Evolutionary conservation across 1,140 invertebrate species (phyloP).

Genomic region (Lordiphosa clarofinis): DNA sequence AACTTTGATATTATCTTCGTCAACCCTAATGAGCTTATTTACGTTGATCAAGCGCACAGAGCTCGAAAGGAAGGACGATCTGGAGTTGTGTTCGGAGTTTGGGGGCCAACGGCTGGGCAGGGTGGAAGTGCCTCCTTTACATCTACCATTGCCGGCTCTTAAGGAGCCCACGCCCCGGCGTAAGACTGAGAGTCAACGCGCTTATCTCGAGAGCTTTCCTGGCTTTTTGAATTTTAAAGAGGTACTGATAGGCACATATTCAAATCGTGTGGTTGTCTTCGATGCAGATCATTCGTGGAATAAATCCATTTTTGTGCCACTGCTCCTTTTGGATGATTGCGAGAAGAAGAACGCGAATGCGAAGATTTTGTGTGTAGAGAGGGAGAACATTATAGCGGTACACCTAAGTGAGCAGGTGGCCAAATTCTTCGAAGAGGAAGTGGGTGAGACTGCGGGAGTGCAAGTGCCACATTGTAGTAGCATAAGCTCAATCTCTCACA

Average conservation of each 20-base stretch:
- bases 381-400: constrained; percentile 42
- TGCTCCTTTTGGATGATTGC: constrained; percentile 47
- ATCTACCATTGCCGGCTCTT: constrained; percentile 18
- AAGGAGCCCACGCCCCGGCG: constrained; percentile 7
- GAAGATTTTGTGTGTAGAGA: constrained; percentile 58
- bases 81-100: constrained; percentile 9
- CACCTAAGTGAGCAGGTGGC: constrained; percentile 80
- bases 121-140: constrained; percentile 7
- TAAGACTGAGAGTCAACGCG: constrained; percentile 20
- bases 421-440: constrained; percentile 90
- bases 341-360: constrained; percentile 24
- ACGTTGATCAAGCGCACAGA: constrained; percentile 19
- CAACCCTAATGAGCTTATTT: constrained; percentile 35
- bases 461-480: constrained; percentile 89
- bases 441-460: constrained; percentile 95
- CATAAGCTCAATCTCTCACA: constrained; percentile 42
- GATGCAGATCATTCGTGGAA: constrained; percentile 49
- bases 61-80: constrained; percentile 17
- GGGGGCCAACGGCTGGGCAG: background rate
- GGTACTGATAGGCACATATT: constrained; percentile 29
- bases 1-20: constrained; percentile 11
- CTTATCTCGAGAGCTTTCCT: constrained; percentile 11
- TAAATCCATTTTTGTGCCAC: constrained; percentile 49
- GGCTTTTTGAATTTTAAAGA: constrained; percentile 1
- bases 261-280: constrained; percentile 40